Conservation (phyloP, 2,888 invertebrate genomes). For the Platerodrilus igneus region DNA sequence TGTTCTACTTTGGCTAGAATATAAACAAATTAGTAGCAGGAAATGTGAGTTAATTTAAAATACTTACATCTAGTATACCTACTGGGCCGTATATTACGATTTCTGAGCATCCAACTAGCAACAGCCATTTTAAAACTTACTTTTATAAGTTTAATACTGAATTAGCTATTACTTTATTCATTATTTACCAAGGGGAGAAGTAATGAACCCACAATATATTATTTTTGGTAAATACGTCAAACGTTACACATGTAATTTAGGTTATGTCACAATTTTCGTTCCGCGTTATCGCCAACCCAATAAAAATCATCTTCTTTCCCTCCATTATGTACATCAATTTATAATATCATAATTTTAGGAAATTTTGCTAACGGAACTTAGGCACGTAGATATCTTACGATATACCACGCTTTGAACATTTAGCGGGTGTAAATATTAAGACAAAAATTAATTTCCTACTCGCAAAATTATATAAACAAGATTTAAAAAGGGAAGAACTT, state of each 20-base stretch:
- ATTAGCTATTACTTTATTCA: slow-evolving; percentile 8
- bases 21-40: slow-evolving; percentile 10
- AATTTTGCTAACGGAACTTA: no score
- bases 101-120: slow-evolving; percentile 54
- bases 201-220: slow-evolving; percentile 16
- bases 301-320: no score
- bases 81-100: slow-evolving; percentile 47
- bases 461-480: no score
- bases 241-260: slow-evolving; percentile 27
- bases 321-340: no score
- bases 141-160: slow-evolving; percentile 11
- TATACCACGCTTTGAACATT: no score
- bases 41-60: slow-evolving; percentile 8
- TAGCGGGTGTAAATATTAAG: no score
- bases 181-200: slow-evolving; percentile 16
- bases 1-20: slow-evolving; percentile 51
- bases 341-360: no score
- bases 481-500: no score
- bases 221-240: slow-evolving; percentile 29
- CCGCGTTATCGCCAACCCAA: no score
- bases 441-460: no score
- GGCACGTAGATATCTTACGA: no score
- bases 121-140: slow-evolving; percentile 47
- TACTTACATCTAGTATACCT: slow-evolving; percentile 47
- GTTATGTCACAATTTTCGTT: slow-evolving; percentile 27